Evolutionary conservation across 2,888 invertebrate species (phyloP).

Genomic region (Netelia fuscicornis): DNA sequence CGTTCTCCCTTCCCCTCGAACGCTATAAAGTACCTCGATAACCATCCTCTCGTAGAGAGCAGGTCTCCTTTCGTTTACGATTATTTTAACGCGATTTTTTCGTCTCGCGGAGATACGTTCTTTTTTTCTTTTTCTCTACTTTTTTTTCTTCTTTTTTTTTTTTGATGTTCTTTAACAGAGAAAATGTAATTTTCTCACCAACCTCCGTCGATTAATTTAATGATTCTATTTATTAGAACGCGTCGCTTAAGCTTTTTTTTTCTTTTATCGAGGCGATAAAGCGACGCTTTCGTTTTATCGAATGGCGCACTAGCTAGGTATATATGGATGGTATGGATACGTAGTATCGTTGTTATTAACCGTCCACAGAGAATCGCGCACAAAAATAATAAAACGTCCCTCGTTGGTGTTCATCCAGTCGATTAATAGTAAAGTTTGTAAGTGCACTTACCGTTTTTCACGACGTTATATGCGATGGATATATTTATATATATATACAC

Average conservation of each 20-base stretch:
- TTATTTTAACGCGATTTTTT: conserved; percentile 9
- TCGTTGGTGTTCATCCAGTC: conserved; percentile 17
- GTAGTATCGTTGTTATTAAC: conserved; percentile 50
- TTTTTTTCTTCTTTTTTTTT: too few species aligned
- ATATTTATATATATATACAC: conserved; percentile 21
- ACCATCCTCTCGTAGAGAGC: conserved; percentile 7
- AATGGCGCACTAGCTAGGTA: background rate
- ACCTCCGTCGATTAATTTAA: conserved; percentile 31
- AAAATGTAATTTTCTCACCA: conserved; percentile 44
- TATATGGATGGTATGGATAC: conserved; percentile 19
- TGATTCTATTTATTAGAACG: conserved; percentile 44
- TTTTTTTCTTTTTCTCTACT: too few species aligned
- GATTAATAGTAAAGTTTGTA: conserved; percentile 40
- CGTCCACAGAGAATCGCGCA: conserved; percentile 50
- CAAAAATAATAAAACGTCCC: conserved; percentile 28
- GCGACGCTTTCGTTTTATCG: conserved; percentile 26
- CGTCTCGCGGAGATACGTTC: background rate
- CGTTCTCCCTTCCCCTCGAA: background rate
- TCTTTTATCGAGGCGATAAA: conserved; percentile 33
- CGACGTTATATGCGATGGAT: conserved; percentile 21
- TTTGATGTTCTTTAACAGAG: conserved; percentile 14
- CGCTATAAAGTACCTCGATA: conserved; percentile 21
- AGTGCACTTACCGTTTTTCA: conserved; percentile 48
- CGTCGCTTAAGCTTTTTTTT: conserved; percentile 22
- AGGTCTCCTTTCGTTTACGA: conserved; percentile 16